Evolutionary conservation across 2,113 vertebrate species (phyloP).

Genomic region (Zonotrichia leucophrys): DNA sequence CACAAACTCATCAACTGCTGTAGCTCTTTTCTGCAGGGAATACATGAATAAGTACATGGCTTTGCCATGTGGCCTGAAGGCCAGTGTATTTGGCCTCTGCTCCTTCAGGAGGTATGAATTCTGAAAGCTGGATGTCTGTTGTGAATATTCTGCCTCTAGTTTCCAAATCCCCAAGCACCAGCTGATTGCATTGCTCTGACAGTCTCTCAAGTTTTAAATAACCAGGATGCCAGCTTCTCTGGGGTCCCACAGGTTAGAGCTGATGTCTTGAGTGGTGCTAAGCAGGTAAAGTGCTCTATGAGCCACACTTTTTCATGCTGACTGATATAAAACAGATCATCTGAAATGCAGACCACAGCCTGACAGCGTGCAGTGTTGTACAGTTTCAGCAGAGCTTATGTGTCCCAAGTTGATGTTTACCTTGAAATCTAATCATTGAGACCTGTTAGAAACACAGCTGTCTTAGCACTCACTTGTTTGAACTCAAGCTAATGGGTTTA

Average conservation of each 20-base stretch:
- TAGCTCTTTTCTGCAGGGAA: slow-evolving; percentile 53
- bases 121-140: slow-evolving; percentile 31
- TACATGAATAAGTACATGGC: slow-evolving; percentile 46
- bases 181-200: neutral
- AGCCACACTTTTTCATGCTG: neutral
- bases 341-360: neutral
- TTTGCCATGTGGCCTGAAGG: slow-evolving; percentile 38
- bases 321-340: neutral
- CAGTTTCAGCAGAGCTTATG: neutral
- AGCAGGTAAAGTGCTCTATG: neutral
- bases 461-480: neutral
- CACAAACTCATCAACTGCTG: slow-evolving; percentile 59
- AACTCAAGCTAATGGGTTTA: neutral
- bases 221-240: neutral
- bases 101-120: slow-evolving; percentile 27
- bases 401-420: neutral
- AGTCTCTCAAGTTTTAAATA: slow-evolving; percentile 14
- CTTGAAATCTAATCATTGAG: neutral
- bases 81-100: slow-evolving; percentile 38
- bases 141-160: neutral
- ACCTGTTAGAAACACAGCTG: neutral
- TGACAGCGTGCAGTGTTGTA: fast-evolving
- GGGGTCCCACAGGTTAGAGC: neutral
- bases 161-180: neutral
- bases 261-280: neutral